Percentiles rank a stretch among this genome's conserved stretches.
Evolutionary conservation across 2,888 invertebrate genomes (phyloP).

Genomic region (Loripinus fragilis): DNA sequence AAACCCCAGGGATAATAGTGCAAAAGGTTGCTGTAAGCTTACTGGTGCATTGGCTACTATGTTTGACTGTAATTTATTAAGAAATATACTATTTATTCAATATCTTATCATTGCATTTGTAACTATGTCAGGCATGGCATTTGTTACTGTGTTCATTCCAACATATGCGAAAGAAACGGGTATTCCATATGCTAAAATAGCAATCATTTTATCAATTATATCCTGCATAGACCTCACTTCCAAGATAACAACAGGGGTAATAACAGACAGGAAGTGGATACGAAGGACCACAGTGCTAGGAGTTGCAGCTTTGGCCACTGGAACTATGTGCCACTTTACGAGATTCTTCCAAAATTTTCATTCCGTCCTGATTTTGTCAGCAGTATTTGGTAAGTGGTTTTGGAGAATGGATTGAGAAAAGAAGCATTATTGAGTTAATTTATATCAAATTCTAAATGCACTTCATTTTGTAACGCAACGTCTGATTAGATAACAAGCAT

Average conservation of each 20-base stretch:
- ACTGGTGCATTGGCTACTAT: constrained; percentile 17
- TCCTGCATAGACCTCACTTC: constrained; percentile 47
- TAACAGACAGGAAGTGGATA: constrained; percentile 40
- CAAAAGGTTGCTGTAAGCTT: neutral
- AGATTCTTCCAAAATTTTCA: constrained; percentile 29
- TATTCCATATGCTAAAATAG: constrained; percentile 37
- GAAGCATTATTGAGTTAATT: too few relatives aligned
- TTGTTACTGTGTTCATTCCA: constrained; percentile 49
- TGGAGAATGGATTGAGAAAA: too few relatives aligned
- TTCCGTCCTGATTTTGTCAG: constrained; percentile 26
- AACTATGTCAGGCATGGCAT: constrained; percentile 24
- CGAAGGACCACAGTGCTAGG: constrained; percentile 30
- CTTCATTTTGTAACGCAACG: too few relatives aligned
- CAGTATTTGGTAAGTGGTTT: too few relatives aligned
- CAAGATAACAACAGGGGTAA: constrained; percentile 27
- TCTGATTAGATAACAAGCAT: too few relatives aligned
- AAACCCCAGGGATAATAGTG: neutral
- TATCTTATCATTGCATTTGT: constrained; percentile 34
- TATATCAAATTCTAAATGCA: too few relatives aligned
- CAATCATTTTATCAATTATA: constrained; percentile 46
- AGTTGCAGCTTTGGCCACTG: constrained; percentile 19
- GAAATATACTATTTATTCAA: constrained; percentile 34
- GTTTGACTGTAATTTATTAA: constrained; percentile 35
- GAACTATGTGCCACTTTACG: constrained; percentile 30
- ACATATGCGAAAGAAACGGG: constrained; percentile 53